A percentile compares a stretch with the other conserved stretches of the same genome.
These are phyloP conservation scores for Macrosoma leucophasiata DNA, from an alignment of 2,888 invertebrate genomes.

Conservation along the genomic window DNA sequence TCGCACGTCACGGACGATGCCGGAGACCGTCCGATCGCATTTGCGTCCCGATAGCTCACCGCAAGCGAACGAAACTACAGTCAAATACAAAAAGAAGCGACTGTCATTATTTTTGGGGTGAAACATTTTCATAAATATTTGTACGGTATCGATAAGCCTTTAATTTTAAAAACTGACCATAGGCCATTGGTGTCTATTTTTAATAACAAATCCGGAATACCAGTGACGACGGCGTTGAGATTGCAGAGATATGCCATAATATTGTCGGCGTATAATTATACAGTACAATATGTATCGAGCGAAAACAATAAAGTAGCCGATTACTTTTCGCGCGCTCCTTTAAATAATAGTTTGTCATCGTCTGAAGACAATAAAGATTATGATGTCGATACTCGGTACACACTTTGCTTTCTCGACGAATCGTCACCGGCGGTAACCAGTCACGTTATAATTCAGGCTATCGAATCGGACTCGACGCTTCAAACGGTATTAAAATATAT, in stretches of 20 bases:
- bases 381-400: too few species aligned
- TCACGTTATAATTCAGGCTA: too few species aligned
- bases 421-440: too few species aligned
- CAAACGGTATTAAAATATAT: neutral
- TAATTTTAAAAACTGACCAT: constrained; percentile 22
- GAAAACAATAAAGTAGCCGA: constrained; percentile 19
- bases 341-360: too few species aligned
- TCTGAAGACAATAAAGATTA: too few species aligned
- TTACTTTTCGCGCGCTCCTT: constrained; percentile 18
- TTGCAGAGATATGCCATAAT: constrained; percentile 19
- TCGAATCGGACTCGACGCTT: too few species aligned
- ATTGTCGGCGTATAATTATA: constrained; percentile 21
- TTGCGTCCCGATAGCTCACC: constrained; percentile 7
- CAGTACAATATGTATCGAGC: constrained; percentile 9
- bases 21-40: constrained; percentile 3
- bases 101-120: constrained; percentile 22
- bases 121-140: constrained; percentile 24
- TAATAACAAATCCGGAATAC: constrained; percentile 10
- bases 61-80: constrained; percentile 19
- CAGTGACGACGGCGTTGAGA: constrained; percentile 14
- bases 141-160: constrained; percentile 20
- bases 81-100: constrained; percentile 25
- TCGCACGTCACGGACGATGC: constrained; percentile 10
- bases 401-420: too few species aligned
- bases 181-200: constrained; percentile 20